These are phyloP conservation scores for Calcarius lapponicus DNA, from an alignment of 2,797 vertebrate genomes.

Conservation along the genomic window DNA sequence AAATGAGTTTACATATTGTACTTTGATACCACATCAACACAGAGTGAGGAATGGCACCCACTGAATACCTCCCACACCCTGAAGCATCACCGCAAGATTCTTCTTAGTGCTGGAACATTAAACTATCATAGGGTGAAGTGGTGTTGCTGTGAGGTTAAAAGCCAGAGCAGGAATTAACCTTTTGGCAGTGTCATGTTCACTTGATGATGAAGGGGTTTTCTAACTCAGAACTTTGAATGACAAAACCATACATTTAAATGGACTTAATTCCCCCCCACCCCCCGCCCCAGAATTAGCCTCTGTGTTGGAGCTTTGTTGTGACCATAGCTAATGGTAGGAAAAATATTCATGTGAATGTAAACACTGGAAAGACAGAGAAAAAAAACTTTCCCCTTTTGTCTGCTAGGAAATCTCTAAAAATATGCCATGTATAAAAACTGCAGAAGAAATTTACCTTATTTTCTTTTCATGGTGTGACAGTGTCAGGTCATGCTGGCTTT, in stretches of 20 bases:
- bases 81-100: not conserved
- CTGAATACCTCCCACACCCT: not conserved
- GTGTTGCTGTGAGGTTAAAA: not conserved
- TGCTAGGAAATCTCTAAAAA: not conserved
- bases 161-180: not conserved
- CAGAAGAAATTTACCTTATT: not conserved
- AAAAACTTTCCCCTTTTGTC: not conserved
- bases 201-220: not conserved
- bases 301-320: not conserved
- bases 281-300: accelerated
- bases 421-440: not conserved
- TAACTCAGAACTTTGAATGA: not conserved
- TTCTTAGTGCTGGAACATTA: not conserved
- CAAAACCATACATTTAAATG: not conserved
- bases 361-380: not conserved
- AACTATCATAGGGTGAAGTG: not conserved
- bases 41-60: not conserved
- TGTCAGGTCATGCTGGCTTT: not conserved
- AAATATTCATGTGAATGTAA: not conserved
- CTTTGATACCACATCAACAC: not conserved
- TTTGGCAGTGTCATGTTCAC: not conserved
- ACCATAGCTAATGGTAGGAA: not conserved
- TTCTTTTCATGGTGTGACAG: not conserved
- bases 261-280: accelerated
- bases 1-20: not conserved